Percentiles rank a stretch among this genome's conserved stretches.
phyloP scores from a whole-genome alignment of 2,797 vertebrate genomes.

The Centroberyx gerrardi region DNA sequence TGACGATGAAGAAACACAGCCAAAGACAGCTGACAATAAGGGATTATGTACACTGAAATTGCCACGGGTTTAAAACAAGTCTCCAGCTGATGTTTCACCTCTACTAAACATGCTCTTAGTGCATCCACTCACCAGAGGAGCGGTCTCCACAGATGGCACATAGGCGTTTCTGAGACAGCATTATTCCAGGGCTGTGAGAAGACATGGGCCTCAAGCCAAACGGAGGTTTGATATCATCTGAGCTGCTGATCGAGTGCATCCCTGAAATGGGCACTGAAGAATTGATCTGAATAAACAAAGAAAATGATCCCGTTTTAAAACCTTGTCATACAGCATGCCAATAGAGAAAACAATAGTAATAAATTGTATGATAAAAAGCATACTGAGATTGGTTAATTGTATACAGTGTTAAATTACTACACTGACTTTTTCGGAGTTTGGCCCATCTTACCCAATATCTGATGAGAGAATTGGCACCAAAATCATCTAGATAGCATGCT shows the following conservation, averaged over 20 bases:
- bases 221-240: conserved; percentile 97
- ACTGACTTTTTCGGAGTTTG: not conserved
- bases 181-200: conserved; percentile 85
- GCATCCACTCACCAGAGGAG: conserved; percentile 91
- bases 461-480: no score
- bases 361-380: not conserved
- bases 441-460: no score
- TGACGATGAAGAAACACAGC: conserved; percentile 7
- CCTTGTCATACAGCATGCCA: not conserved
- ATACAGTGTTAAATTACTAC: not conserved
- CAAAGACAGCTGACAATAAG: not conserved
- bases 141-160: conserved; percentile 99
- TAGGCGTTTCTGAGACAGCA: conserved; percentile 93
- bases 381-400: not conserved
- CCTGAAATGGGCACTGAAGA: conserved; percentile 89
- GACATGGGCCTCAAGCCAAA: conserved; percentile 92
- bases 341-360: not conserved
- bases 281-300: conserved; percentile 86
- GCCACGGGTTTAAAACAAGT: conserved; percentile 18
- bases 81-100: conserved; percentile 20
- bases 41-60: conserved; percentile 17
- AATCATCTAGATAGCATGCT: no score
- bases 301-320: conserved; percentile 5
- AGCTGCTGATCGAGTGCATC: conserved; percentile 96
- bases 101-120: conserved; percentile 28